These are phyloP conservation scores for Cinclus mexicanus DNA, from an alignment of 2,113 vertebrate species.

Conservation along the genomic window DNA sequence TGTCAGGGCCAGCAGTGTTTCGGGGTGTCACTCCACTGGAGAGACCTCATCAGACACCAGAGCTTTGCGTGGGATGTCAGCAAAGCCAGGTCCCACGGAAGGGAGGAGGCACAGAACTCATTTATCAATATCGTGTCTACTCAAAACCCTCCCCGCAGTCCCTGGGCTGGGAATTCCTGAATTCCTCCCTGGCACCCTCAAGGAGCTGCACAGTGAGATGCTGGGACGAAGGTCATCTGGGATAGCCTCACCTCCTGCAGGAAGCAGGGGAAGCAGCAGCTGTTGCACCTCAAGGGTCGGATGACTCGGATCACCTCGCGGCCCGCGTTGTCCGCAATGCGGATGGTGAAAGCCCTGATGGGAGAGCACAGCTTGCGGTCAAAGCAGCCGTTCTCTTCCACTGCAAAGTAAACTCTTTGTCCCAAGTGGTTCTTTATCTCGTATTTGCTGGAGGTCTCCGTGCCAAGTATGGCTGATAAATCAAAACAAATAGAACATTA, in stretches of 20 bases:
- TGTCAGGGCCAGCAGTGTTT: neutral
- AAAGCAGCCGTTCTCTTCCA: conserved; percentile 92
- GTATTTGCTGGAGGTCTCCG: conserved; percentile 93
- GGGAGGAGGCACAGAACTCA: accelerated
- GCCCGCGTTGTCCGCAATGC: conserved; percentile 84
- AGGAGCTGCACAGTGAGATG: accelerated
- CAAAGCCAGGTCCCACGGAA: neutral
- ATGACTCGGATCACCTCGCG: conserved; percentile 87
- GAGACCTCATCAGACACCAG: neutral
- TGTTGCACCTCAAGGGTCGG: conserved; percentile 90
- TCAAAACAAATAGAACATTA: neutral
- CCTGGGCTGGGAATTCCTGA: neutral
- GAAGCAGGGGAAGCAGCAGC: conserved; percentile 93
- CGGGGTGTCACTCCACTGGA: neutral
- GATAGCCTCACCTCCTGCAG: conserved; percentile 86
- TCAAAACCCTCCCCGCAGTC: accelerated
- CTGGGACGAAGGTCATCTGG: neutral
- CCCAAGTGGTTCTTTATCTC: conserved; percentile 91
- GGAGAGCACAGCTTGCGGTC: conserved; percentile 91
- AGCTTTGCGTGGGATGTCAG: neutral
- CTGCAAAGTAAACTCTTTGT: conserved; percentile 92
- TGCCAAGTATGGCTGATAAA: conserved; percentile 88
- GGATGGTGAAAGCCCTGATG: conserved; percentile 86
- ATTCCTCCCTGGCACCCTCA: neutral
- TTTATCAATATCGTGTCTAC: neutral